Evolutionary conservation across 2,888 invertebrate species (phyloP).

Genomic region (Harpagoxenus sublaevis): DNA sequence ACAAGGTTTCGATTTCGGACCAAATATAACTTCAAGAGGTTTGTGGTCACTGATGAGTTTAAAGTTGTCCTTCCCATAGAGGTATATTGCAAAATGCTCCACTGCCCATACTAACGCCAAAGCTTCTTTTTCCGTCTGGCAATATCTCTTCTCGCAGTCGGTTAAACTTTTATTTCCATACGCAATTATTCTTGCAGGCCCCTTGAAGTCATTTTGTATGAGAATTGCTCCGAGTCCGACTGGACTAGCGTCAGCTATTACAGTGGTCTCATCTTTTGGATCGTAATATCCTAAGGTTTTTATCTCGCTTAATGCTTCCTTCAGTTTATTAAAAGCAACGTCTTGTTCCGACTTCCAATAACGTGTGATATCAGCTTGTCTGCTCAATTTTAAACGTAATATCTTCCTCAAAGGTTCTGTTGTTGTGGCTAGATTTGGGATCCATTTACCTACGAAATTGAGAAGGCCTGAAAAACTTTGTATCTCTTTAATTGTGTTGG

Average conservation of each 20-base stretch:
- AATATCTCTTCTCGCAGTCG: background rate
- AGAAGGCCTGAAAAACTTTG: background rate
- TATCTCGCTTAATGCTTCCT: background rate
- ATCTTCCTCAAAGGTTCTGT: background rate
- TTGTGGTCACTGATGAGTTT: background rate
- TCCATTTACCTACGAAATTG: background rate
- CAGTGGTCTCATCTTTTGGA: background rate
- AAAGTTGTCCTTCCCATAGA: background rate
- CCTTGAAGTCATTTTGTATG: background rate
- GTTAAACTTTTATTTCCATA: background rate
- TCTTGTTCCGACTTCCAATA: too few relatives aligned
- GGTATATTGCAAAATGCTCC: background rate
- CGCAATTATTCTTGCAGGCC: background rate
- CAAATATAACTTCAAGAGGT: background rate
- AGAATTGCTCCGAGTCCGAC: background rate
- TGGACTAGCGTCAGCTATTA: background rate
- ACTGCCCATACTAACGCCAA: background rate
- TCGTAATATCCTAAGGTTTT: background rate
- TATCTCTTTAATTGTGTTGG: background rate
- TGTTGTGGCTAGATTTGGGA: background rate
- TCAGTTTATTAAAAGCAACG: too few relatives aligned
- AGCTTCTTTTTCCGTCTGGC: background rate
- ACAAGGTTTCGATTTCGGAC: background rate
- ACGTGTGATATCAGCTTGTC: background rate
- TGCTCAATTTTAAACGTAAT: background rate